Conservation (phyloP, 2,888 invertebrate genomes). For the Trachelus iudaicus region DNA sequence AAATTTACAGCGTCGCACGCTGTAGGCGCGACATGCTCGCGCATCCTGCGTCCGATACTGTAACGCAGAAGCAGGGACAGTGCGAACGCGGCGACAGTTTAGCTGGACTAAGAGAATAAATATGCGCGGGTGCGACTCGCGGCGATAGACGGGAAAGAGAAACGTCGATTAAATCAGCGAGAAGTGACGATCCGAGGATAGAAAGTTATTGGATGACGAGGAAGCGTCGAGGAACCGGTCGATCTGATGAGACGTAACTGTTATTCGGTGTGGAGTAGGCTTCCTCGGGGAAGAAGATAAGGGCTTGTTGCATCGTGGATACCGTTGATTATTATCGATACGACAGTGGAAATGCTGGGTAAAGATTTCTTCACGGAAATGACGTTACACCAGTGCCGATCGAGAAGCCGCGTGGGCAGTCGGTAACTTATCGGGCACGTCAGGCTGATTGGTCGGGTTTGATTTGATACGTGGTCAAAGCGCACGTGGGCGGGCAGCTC, state of each 20-base stretch:
- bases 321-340: background rate
- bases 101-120: background rate
- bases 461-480: slow-evolving; percentile 27
- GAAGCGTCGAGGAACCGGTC: background rate
- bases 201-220: background rate
- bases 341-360: background rate
- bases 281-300: background rate
- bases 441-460: slow-evolving; percentile 23
- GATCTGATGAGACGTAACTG: background rate
- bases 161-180: background rate
- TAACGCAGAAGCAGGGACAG: background rate
- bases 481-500: slow-evolving; percentile 26
- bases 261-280: background rate
- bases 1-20: background rate
- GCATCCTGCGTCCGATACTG: background rate
- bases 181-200: background rate
- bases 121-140: background rate
- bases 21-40: background rate
- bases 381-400: slow-evolving; percentile 11
- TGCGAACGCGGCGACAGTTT: background rate
- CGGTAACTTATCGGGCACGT: slow-evolving; percentile 14
- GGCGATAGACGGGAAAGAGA: background rate
- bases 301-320: background rate
- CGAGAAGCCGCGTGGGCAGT: slow-evolving; percentile 38
- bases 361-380: background rate